Conservation (phyloP, 2,113 vertebrate species). For the Coturnix japonica region DNA sequence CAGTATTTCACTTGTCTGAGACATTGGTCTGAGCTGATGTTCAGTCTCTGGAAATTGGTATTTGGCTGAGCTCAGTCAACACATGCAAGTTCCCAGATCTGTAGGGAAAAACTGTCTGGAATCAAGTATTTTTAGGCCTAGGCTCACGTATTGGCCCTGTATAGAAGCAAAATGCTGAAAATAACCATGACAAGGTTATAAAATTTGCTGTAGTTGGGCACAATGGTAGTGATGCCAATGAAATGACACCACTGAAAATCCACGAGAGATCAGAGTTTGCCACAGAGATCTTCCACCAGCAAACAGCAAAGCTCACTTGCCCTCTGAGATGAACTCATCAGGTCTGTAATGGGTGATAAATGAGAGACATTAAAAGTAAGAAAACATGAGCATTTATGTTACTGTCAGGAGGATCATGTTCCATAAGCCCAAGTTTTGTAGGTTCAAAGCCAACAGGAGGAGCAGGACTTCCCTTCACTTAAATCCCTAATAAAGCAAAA, state of each 20-base stretch:
- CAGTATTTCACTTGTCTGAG: not conserved
- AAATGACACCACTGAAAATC: not conserved
- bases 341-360: not conserved
- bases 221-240: not conserved
- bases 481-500: not conserved
- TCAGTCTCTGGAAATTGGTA: not conserved
- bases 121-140: not conserved
- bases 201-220: not conserved
- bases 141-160: not conserved
- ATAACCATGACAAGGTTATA: not conserved
- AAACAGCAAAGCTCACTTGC: not conserved
- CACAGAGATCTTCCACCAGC: not conserved
- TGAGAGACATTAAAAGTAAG: not conserved
- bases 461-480: not conserved
- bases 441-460: not conserved
- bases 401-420: not conserved
- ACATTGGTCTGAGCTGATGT: not conserved
- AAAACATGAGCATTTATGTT: not conserved
- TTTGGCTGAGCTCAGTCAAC: not conserved
- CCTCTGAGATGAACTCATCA: not conserved
- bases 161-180: not conserved
- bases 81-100: not conserved
- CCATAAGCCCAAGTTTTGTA: not conserved
- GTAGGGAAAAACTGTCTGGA: not conserved
- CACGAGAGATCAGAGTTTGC: fast-evolving